Conservation (phyloP, 2,797 vertebrate species). For the Scolopax rusticola region DNA sequence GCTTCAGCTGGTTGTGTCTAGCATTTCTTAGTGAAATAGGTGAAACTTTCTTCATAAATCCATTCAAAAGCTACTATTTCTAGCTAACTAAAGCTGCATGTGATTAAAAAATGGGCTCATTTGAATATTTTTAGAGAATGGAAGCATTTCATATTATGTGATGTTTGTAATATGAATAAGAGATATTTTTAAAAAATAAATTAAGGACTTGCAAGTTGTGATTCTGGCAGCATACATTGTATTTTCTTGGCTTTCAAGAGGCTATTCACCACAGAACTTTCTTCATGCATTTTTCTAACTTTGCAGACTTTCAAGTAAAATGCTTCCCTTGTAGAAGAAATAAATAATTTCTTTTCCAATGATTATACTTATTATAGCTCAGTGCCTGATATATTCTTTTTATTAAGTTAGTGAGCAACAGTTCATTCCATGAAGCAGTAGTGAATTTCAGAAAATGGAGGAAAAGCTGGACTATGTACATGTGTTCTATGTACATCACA, state of each 20-base stretch:
- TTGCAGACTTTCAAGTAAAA: background rate
- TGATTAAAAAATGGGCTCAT: background rate
- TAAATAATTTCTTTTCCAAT: background rate
- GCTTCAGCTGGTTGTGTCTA: slow-evolving; percentile 2
- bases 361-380: background rate
- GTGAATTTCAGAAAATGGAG: background rate
- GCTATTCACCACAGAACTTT: background rate
- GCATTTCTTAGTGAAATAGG: slow-evolving; percentile 7
- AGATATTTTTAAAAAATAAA: background rate
- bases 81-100: background rate
- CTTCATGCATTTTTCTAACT: background rate
- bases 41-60: slow-evolving; percentile 12
- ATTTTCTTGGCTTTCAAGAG: background rate
- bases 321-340: background rate
- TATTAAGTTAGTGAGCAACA: background rate
- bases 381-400: background rate
- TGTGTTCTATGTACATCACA: background rate
- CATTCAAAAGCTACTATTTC: background rate
- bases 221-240: background rate
- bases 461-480: background rate
- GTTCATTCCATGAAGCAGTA: background rate
- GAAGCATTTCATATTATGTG: background rate
- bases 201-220: background rate
- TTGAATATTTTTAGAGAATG: background rate
- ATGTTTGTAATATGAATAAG: background rate